A percentile compares a stretch with the other conserved stretches of the same genome.
phyloP scores from a whole-genome alignment of 1,140 invertebrate genomes.

The Steinernema feltiae region DNA sequence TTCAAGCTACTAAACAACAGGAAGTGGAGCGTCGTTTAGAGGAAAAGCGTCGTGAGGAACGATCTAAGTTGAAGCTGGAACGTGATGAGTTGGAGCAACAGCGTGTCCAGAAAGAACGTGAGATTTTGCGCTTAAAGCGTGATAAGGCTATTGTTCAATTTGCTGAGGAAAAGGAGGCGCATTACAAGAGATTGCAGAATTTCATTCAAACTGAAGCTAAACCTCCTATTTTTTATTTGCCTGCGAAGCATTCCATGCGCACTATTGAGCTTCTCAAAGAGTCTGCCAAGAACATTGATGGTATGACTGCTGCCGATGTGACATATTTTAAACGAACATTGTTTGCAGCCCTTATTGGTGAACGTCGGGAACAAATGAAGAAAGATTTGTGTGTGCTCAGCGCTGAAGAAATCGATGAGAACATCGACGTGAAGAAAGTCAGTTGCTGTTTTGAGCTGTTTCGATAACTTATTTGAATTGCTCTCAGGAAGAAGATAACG shows the following conservation, averaged over 20 bases:
- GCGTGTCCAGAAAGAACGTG: constrained; percentile 7
- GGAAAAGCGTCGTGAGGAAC: not conserved
- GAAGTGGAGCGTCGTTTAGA: constrained; percentile 1
- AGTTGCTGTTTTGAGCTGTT: too few relatives aligned
- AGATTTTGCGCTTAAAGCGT: constrained; percentile 6
- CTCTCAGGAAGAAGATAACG: too few relatives aligned
- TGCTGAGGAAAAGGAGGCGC: constrained; percentile 8
- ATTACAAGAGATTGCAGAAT: constrained; percentile 10
- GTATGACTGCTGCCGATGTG: not conserved
- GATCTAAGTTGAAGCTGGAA: not conserved
- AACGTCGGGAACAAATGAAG: constrained; percentile 22
- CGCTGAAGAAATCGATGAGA: constrained; percentile 21
- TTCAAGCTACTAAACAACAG: not conserved
- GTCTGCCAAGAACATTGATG: constrained; percentile 1
- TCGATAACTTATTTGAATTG: too few relatives aligned
- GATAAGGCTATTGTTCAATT: constrained; percentile 11
- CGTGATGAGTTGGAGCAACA: not conserved
- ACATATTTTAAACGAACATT: not conserved
- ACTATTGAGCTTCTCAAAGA: not conserved
- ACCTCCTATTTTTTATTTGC: not conserved
- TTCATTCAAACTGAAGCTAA: constrained; percentile 2
- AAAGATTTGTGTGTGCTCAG: constrained; percentile 15
- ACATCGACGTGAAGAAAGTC: constrained; percentile 16
- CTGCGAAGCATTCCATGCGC: not conserved
- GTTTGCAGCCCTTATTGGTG: constrained; percentile 17